A percentile compares a stretch with the other conserved stretches of the same genome.
phyloP scores from a whole-genome alignment of 2,113 vertebrate genomes.

The Pithys albifrons region DNA sequence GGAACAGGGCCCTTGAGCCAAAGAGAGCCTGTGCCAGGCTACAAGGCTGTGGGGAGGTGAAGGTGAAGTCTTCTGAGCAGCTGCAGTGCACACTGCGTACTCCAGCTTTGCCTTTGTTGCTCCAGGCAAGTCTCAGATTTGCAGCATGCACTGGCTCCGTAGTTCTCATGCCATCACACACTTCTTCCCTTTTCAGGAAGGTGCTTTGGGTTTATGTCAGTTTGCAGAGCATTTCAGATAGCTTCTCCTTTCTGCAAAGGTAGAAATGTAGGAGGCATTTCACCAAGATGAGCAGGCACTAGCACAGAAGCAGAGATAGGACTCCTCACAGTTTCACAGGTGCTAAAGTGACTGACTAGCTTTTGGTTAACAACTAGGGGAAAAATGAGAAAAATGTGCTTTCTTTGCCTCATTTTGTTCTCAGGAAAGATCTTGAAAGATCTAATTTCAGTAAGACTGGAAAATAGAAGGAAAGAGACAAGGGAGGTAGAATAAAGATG shows the following conservation, averaged over 20 bases:
- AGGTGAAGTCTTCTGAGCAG: background rate
- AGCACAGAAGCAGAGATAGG: background rate
- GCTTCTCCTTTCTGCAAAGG: background rate
- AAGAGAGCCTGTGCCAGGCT: background rate
- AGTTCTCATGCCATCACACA: background rate
- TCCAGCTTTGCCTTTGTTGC: background rate
- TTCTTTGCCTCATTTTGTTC: constrained; percentile 13
- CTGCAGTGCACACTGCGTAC: fast-evolving
- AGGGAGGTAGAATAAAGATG: background rate
- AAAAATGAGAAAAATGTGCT: background rate
- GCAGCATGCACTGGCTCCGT: background rate
- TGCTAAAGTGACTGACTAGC: background rate
- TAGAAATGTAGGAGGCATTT: background rate
- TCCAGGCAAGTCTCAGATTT: background rate
- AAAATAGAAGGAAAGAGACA: background rate
- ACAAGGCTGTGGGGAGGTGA: background rate
- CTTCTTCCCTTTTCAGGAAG: background rate
- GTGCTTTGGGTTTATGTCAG: background rate
- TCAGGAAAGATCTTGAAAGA: constrained; percentile 15
- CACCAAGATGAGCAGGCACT: background rate
- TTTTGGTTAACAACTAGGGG: constrained; percentile 4
- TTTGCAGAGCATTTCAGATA: background rate
- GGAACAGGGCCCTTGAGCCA: background rate
- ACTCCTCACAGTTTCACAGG: background rate
- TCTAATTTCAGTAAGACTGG: background rate